Conservation (phyloP, 2,113 vertebrate species). For the Halichoeres trimaculatus region DNA sequence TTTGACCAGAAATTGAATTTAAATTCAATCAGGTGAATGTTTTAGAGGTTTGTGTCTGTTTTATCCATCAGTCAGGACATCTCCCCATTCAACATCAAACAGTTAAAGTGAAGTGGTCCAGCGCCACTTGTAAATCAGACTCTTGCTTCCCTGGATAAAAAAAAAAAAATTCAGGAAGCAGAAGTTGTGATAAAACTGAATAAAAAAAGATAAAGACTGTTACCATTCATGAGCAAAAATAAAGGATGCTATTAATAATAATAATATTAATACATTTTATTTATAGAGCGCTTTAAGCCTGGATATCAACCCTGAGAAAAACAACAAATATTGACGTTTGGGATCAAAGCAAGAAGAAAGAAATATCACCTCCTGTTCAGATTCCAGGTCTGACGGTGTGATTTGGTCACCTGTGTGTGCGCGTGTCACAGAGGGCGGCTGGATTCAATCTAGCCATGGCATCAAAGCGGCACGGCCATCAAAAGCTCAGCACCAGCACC, state of each 20-base stretch:
- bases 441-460: conserved; percentile 59
- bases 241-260: too few species aligned
- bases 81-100: conserved; percentile 53
- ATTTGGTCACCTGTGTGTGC: conserved; percentile 15
- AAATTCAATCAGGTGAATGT: conserved; percentile 4
- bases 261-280: too few species aligned
- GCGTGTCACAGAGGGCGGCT: conserved; percentile 54
- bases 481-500: conserved; percentile 60
- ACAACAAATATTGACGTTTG: conserved; percentile 32
- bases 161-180: conserved; percentile 56
- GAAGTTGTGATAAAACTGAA: conserved; percentile 28
- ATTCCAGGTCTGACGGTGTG: conserved; percentile 15
- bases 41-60: conserved; percentile 58
- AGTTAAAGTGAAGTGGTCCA: conserved; percentile 60
- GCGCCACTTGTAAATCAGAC: conserved; percentile 64
- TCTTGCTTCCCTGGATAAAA: conserved; percentile 40
- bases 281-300: conserved; percentile 3
- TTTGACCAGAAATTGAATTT: conserved; percentile 14
- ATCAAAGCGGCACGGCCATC: conserved; percentile 69
- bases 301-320: conserved; percentile 20
- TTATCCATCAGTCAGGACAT: conserved; percentile 59
- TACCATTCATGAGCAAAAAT: too few species aligned
- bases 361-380: conserved; percentile 38
- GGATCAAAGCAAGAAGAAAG: conserved; percentile 47
- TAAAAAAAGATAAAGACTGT: conserved; percentile 10